Evolutionary conservation across 2,888 invertebrate genomes (phyloP).

Genomic region (Electrophaes corylata): DNA sequence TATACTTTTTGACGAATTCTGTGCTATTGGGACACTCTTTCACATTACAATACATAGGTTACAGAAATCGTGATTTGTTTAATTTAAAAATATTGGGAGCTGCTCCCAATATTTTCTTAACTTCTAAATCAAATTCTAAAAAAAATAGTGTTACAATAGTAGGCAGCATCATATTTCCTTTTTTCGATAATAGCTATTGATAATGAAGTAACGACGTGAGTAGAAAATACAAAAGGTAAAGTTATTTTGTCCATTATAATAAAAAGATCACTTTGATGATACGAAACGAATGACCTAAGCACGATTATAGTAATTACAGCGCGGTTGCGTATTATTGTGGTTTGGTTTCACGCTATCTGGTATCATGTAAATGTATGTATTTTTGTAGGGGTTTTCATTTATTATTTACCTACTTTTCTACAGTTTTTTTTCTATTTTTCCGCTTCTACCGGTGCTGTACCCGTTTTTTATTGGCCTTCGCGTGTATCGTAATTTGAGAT

Average conservation of each 20-base stretch:
- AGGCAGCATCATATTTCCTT: background rate
- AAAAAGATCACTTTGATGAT: constrained; percentile 4
- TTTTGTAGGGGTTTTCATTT: constrained; percentile 5
- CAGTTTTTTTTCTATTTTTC: constrained; percentile 11
- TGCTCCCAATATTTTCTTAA: too few species aligned
- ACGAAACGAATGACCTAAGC: background rate
- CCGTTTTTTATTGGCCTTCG: too few species aligned
- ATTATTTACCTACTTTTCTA: constrained; percentile 3
- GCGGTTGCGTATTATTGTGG: constrained; percentile 13
- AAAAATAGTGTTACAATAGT: background rate
- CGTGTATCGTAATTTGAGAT: too few species aligned
- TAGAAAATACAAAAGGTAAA: background rate
- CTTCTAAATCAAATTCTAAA: too few species aligned
- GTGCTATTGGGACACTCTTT: too few species aligned
- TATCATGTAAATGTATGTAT: constrained; percentile 24
- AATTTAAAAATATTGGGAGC: too few species aligned
- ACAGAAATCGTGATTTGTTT: too few species aligned
- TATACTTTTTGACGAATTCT: too few species aligned
- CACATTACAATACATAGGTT: too few species aligned
- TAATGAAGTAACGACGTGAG: background rate
- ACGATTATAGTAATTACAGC: constrained; percentile 8
- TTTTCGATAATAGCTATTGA: background rate
- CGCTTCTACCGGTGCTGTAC: too few species aligned
- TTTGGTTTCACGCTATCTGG: constrained; percentile 19
- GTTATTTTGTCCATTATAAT: background rate